Percentiles rank a stretch among this genome's conserved stretches.
phyloP scores from a whole-genome alignment of 2,797 vertebrate genomes.

The Sebastes vulpes region DNA sequence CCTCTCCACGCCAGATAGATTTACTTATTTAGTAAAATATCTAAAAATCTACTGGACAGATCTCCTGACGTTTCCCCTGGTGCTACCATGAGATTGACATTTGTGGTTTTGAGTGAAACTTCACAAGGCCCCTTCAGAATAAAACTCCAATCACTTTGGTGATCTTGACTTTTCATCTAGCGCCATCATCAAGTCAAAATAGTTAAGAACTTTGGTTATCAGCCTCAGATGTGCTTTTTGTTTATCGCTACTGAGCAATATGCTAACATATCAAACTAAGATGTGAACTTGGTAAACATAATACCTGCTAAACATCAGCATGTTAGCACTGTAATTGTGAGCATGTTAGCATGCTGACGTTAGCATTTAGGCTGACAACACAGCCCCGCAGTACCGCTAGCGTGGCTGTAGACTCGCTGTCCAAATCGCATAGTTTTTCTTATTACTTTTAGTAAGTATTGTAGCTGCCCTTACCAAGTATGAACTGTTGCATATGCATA shows the following conservation, averaged over 20 bases:
- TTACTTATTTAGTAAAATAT: neutral
- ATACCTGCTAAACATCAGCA: neutral
- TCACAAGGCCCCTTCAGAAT: neutral
- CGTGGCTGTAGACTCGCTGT: neutral
- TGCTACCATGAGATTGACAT: neutral
- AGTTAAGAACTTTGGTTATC: neutral
- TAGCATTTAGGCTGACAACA: neutral
- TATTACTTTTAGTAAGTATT: too few relatives aligned
- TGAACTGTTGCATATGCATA: too few relatives aligned
- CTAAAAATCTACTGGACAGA: neutral
- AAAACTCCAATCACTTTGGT: neutral
- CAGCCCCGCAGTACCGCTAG: neutral
- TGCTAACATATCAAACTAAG: neutral
- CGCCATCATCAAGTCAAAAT: neutral
- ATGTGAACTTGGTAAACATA: neutral
- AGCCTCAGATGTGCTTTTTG: neutral
- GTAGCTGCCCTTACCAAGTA: too few relatives aligned
- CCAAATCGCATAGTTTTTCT: too few relatives aligned
- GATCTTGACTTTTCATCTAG: neutral
- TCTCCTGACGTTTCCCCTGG: neutral
- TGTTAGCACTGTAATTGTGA: neutral
- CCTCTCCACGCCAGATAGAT: too few relatives aligned
- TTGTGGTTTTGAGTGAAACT: neutral
- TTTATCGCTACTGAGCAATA: neutral
- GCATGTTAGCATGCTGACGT: neutral